Conservation (phyloP, 2,113 vertebrate species). For the Gasterosteus nipponicus region DNA sequence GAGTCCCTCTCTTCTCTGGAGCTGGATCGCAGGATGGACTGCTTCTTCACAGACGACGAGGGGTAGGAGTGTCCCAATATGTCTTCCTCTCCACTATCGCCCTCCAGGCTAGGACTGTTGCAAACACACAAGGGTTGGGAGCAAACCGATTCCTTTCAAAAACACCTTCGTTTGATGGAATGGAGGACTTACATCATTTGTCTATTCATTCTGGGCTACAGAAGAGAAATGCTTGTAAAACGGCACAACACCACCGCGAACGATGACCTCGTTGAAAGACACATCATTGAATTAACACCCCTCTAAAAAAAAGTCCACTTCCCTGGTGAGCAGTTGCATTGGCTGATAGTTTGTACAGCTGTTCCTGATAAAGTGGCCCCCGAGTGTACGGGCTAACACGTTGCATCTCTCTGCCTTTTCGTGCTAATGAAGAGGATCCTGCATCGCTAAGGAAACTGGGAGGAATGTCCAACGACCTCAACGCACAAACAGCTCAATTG, state of each 20-base stretch:
- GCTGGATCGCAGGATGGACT: conserved; percentile 48
- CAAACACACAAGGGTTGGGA: background rate
- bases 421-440: conserved; percentile 14
- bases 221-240: background rate
- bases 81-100: conserved; percentile 78
- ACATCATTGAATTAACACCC: too few species aligned
- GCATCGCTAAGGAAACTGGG: conserved; percentile 40
- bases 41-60: conserved; percentile 51
- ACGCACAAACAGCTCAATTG: conserved; percentile 56
- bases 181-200: background rate
- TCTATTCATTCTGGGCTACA: background rate
- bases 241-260: background rate
- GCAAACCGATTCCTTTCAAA: background rate
- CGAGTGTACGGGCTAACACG: background rate
- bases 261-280: background rate
- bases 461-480: conserved; percentile 46
- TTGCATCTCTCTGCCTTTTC: background rate
- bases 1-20: conserved; percentile 71
- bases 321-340: background rate
- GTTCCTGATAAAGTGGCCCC: background rate
- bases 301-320: background rate
- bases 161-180: background rate
- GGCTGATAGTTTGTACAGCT: background rate
- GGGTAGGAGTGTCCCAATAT: conserved; percentile 68
- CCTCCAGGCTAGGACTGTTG: conserved; percentile 73